Evolutionary conservation across 2,797 vertebrate species (phyloP).

Genomic region (Brotula barbata): DNA sequence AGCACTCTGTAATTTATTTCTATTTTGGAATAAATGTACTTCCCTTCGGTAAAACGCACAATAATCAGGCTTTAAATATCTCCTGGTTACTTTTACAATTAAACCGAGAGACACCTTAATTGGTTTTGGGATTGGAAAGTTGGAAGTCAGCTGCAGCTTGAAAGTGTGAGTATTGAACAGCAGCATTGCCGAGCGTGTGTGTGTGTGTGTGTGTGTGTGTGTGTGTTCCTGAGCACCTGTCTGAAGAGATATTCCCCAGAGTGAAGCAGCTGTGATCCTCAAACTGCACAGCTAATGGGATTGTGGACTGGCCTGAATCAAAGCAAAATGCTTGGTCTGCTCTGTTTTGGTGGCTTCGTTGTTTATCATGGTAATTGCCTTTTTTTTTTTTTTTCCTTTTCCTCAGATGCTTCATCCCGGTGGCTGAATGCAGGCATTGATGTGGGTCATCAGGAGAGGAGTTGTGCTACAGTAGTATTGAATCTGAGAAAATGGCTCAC

Average conservation of each 20-base stretch:
- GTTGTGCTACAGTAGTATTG: background rate
- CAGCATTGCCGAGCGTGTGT: constrained; percentile 13
- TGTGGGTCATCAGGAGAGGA: background rate
- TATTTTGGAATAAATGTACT: constrained; percentile 29
- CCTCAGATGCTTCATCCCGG: constrained; percentile 1
- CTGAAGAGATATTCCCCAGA: constrained; percentile 36
- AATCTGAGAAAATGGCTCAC: constrained; percentile 4
- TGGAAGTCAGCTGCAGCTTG: constrained; percentile 17
- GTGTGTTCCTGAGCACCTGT: constrained; percentile 48
- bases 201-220: constrained; percentile 36
- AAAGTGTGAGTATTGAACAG: constrained; percentile 31
- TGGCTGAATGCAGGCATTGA: background rate
- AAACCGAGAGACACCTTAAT: too few species aligned
- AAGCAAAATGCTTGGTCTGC: constrained; percentile 31
- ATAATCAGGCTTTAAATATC: constrained; percentile 33
- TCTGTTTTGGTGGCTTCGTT: constrained; percentile 21
- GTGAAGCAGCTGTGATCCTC: constrained; percentile 22
- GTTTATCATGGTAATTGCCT: constrained; percentile 18
- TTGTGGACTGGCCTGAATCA: constrained; percentile 28
- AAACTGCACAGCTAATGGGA: constrained; percentile 39
- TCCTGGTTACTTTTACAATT: too few species aligned
- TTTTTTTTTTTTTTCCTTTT: background rate
- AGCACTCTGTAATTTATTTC: too few species aligned
- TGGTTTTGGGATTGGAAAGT: constrained; percentile 25
- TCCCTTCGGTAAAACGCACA: constrained; percentile 14